Base-by-base conservation (phyloP, 2,888 invertebrate species). In the Furcula furcula region DNA sequence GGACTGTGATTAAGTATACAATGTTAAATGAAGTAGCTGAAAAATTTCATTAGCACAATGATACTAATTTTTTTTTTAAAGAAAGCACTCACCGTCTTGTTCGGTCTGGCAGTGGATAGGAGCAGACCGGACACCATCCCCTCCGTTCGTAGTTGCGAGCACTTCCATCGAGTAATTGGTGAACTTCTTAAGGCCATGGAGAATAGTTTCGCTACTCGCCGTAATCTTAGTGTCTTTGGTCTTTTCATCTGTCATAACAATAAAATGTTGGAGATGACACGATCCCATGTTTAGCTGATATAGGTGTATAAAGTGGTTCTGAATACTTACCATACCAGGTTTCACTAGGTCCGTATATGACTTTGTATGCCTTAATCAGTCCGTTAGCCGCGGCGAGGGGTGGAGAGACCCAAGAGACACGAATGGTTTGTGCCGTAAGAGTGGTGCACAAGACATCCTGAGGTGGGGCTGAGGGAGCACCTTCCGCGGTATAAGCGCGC, bases 101-200 rank as follows among this genome's bases (percentile, higher is more conserved):
- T 97, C 96, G 30, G 98, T 98, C 86, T 95, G 95, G 76, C 98
- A 97, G 78, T 96, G 96, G 56, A 98, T 96, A 4, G 96, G 94
- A 10, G 91, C 90, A 55, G 95, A 94, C 54, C 96, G 93, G 27
- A 97, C 97, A 44, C 98, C 98, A 76, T 98, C 98, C 7, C 98
- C 98, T 48, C 97, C 98, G 36, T 97, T 94, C 4, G 98, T 98
- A 64, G 94, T 98, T 12, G 98, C 97, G 58, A 98, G 86, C 18
- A 98, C 97, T 90, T 98, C 97, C 93, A 98, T 96, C 37, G 97
- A 98, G 83, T 98, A 98, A 86, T 98, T 98, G 1, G 98, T 98
- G 85, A 94, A 98, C 77, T 97, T 97, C 79, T 96, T 95, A 33
- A 98, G 90, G 32, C 97, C 97, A 70, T 97, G 97, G n/a, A 97